Conservation (phyloP, 2,797 vertebrate genomes). For the Alectoris magna region DNA sequence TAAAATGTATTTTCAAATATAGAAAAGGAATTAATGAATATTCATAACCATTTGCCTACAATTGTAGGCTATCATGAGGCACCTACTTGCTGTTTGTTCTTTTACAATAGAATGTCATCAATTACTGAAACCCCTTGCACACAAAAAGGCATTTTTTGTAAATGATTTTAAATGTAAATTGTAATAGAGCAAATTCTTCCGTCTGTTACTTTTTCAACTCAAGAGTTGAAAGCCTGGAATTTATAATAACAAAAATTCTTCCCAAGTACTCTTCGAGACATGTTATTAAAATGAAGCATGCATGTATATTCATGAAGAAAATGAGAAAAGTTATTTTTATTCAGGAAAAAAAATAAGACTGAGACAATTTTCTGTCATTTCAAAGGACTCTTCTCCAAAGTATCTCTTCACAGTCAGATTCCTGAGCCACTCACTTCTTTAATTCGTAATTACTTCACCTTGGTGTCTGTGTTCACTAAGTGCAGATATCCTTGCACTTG, state of each 20-base stretch:
- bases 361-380: neutral
- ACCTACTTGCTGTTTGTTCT: neutral
- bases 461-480: rapidly evolving
- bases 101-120: conserved; percentile 5
- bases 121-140: conserved; percentile 11
- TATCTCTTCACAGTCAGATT: neutral
- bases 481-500: neutral
- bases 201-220: neutral
- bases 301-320: conserved; percentile 39
- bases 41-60: neutral
- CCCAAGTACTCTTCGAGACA: neutral
- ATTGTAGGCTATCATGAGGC: neutral
- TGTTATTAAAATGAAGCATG: conserved; percentile 15
- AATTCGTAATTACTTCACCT: neutral
- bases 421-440: neutral
- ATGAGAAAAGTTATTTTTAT: conserved; percentile 17
- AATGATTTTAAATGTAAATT: conserved; percentile 54
- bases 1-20: conserved; percentile 34
- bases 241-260: neutral
- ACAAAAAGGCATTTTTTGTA: conserved; percentile 11
- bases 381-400: neutral
- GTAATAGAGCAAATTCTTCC: conserved; percentile 23
- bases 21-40: neutral
- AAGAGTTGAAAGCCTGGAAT: neutral
- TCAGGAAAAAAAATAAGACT: neutral